phyloP scores from a whole-genome alignment of 2,113 vertebrate genomes.

The Actenoides hombroni region DNA sequence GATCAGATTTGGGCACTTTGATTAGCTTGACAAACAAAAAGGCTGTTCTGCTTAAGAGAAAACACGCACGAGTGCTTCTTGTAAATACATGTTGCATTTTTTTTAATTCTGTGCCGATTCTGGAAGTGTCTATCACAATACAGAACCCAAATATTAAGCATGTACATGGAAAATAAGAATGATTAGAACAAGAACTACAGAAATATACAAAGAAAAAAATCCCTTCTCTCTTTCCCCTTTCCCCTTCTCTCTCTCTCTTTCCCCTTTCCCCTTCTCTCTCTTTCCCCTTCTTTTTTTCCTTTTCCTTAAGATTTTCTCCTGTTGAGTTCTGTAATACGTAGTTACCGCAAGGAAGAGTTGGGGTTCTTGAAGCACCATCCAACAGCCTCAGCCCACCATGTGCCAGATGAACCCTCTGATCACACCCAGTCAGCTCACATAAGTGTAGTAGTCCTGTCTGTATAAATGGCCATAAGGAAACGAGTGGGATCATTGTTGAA shows the following conservation, averaged over 20 bases:
- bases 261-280: background rate
- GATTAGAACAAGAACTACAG: background rate
- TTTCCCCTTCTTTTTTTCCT: background rate
- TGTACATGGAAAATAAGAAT: background rate
- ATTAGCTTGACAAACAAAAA: background rate
- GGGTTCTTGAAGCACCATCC: background rate
- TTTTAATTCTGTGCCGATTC: background rate
- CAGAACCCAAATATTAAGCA: background rate
- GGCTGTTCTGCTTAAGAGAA: background rate
- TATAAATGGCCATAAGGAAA: background rate
- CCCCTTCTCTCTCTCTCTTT: no score
- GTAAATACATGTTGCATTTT: background rate
- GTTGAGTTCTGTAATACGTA: background rate
- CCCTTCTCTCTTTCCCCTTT: no score
- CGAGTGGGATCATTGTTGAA: background rate
- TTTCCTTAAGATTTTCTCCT: background rate
- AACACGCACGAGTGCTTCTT: background rate
- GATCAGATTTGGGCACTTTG: background rate
- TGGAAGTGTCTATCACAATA: background rate
- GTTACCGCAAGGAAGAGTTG: background rate
- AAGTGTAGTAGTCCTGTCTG: background rate
- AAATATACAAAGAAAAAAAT: background rate
- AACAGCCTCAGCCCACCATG: background rate
- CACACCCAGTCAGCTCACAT: rapidly evolving
- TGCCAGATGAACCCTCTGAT: background rate